Percentiles rank a stretch among this genome's conserved stretches.
phyloP scores from a whole-genome alignment of 2,113 vertebrate genomes.

The Crypturellus undulatus region DNA sequence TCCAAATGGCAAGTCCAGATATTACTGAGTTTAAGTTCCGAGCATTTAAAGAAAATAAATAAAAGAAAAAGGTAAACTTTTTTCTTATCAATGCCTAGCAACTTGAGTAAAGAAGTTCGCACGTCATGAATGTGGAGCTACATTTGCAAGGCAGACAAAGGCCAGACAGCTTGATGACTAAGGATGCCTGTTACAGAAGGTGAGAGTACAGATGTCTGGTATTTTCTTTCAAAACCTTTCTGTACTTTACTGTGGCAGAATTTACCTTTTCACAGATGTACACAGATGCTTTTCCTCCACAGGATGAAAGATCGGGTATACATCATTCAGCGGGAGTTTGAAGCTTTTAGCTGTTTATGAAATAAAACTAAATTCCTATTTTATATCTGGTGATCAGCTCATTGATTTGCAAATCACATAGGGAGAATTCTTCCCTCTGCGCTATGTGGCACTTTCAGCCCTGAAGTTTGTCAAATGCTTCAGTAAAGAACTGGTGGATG shows the following conservation, averaged over 20 bases:
- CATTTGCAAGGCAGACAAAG: background rate
- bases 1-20: background rate
- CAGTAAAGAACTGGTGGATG: background rate
- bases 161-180: background rate
- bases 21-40: background rate
- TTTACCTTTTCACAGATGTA: background rate
- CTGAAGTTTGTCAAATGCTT: background rate
- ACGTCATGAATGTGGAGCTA: background rate
- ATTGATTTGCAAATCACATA: background rate
- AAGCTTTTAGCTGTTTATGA: background rate
- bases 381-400: background rate
- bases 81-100: background rate
- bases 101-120: background rate
- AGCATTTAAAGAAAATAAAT: background rate
- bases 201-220: background rate
- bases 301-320: background rate
- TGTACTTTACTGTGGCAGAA: background rate
- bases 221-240: background rate
- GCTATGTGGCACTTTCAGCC: background rate
- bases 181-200: background rate
- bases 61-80: background rate
- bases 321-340: background rate
- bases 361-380: background rate
- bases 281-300: background rate
- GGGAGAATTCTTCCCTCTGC: background rate